phyloP scores from a whole-genome alignment of 2,113 vertebrate species.

The Centropus unirufus region DNA sequence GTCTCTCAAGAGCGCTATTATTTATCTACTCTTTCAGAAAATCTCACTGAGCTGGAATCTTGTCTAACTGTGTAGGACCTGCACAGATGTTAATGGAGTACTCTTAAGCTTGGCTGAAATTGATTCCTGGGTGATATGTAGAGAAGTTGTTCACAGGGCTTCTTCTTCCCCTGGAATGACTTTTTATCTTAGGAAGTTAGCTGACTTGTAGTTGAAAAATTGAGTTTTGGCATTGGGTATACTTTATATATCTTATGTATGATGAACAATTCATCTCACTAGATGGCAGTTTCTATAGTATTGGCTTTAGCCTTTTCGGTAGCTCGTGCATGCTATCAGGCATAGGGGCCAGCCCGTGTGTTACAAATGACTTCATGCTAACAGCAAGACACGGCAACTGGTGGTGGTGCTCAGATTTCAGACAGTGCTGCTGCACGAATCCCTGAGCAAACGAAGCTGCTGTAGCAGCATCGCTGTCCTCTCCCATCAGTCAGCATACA shows the following conservation, averaged over 20 bases:
- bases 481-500: neutral
- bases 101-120: neutral
- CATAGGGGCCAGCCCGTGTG: neutral
- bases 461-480: neutral
- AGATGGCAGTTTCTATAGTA: neutral
- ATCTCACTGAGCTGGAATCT: slow-evolving; percentile 11
- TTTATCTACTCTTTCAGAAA: slow-evolving; percentile 13
- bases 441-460: neutral
- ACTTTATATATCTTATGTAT: neutral
- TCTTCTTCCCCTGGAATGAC: neutral
- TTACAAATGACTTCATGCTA: neutral
- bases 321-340: neutral
- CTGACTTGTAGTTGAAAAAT: neutral
- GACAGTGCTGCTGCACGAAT: rapidly evolving
- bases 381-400: neutral
- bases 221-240: neutral
- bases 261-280: neutral
- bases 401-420: neutral
- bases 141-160: neutral
- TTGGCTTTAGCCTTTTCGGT: neutral
- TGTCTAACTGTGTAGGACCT: neutral
- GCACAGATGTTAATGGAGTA: neutral
- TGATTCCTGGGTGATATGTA: neutral
- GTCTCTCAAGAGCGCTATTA: neutral
- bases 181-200: neutral